Base-by-base conservation (phyloP, 2,888 invertebrate genomes). In the Nephrotoma appendiculata region DNA sequence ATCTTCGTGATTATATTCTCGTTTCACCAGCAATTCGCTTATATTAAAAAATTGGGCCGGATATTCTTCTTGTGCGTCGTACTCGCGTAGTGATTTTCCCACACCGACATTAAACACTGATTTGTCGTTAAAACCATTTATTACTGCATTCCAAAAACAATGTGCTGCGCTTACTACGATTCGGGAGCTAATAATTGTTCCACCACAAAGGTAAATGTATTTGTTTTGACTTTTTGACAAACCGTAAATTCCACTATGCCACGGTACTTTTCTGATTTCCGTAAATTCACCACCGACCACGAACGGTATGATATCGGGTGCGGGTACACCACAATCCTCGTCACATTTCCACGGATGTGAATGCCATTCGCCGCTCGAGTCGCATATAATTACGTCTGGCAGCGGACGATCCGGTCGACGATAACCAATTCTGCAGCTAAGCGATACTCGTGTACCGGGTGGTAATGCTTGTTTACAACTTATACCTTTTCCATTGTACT, bases 41-140 rank as follows among this genome's bases (percentile, higher is more conserved):
- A 89, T 52, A 41, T 88, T 87, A 11, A 86, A 86, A 71, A 87
- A 86, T 86, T 88, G 88, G 9, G 88, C 31, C 6, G 71, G 43
- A n/a, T 87, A 83, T 1, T 45, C 15, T 83, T 89, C 89, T 0
- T 2, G 0, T 0, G 85, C 86, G 52, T 88, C 57, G 57, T 85
- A 88, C 41, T 87, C 86, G 2, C 88, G 86, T 5, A 41, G 1
- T 15, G 86, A 86, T 87, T 88, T 88, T 41, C 88, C 88, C 41
- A 86, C 87, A 3, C 31, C 87, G 7, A 88, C 86, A 19, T 15
- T 43, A 84, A 87, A 88, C 4, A 41, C 11, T 11, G n/a, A 45
- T 48, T 57, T 85, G 19, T 84, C 83, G 9, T 7, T 42, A 42
- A 52, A 19, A 7, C 11, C 41, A 11, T 31, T 43, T 15, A 41